Evolutionary conservation across 2,113 vertebrate genomes (phyloP).

Genomic region (Cyanoliseus patagonus): DNA sequence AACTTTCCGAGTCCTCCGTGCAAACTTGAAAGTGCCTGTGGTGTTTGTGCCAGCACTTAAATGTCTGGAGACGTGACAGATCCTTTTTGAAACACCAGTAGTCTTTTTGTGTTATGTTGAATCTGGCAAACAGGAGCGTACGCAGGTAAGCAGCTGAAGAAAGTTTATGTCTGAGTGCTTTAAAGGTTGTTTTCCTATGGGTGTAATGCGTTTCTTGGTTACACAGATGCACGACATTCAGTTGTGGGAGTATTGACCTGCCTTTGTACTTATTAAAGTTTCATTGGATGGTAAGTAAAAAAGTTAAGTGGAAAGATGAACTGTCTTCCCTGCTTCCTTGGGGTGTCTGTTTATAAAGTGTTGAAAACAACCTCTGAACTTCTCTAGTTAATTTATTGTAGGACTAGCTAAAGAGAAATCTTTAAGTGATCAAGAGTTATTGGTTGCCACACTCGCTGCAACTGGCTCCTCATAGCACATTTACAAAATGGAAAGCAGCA

Average conservation of each 20-base stretch:
- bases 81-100: slow-evolving; percentile 15
- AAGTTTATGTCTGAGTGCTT: not conserved
- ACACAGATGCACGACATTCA: not conserved
- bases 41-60: not conserved
- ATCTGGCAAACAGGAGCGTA: not conserved
- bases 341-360: not conserved
- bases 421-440: not conserved
- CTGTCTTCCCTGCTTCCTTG: not conserved
- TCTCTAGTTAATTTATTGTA: not conserved
- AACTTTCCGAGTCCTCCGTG: not conserved
- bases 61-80: slow-evolving; percentile 26
- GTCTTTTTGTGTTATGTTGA: slow-evolving; percentile 4
- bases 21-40: not conserved
- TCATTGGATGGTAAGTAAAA: not conserved
- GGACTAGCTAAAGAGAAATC: slow-evolving; percentile 20
- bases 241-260: not conserved
- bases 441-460: not conserved
- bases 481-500: not conserved
- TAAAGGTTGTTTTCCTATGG: not conserved
- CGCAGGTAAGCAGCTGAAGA: slow-evolving; percentile 43
- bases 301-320: not conserved
- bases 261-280: slow-evolving; percentile 30
- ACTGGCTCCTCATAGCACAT: not conserved
- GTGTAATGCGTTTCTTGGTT: slow-evolving; percentile 7
- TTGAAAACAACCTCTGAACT: slow-evolving; percentile 35